Evolutionary conservation across 2,797 vertebrate species (phyloP), one percentile per base, ranked within the genome.

Genomic region (Coracias cyanogaster): DNA sequence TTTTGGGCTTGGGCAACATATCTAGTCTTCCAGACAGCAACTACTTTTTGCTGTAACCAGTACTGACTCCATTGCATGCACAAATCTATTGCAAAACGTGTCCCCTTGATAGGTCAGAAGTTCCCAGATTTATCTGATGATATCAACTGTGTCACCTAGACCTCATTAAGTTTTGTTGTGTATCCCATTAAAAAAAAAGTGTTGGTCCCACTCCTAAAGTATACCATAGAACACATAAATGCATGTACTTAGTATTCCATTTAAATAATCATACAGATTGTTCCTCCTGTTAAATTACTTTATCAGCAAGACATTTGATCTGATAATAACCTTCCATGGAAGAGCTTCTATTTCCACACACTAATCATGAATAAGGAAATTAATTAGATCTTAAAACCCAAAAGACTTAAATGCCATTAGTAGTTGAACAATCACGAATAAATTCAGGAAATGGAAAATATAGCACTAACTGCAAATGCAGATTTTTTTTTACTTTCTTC

Each of bases 241-340:
- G 72, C 26, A 65, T 28, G 48, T 84, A 84, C 51, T 92, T 73
- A 28, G 18, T 62, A 62, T 85, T 70, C 70, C 7, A 85, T 94
- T 89, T 94, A 82, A 71, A 73, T 82, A 86, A 74, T 76, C 37
- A 58, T 31, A 62, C 12, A 71, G 62, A 25, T 61, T 84, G 90
- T 67, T 80, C 21, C 28, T 91, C 70, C 61, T 66, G 54, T 6
- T 58, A 89, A 93, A 82, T 82, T 46, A 86, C 14, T 54, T 86
- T 28, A 86, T 67, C 89, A 80, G 48, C 70, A 92, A 61, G 71
- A 67, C 55, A 90, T 95, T 88, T 86, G 51, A 77, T 83, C 93
- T 93, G 45, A 69, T 58, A 88, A 77, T 55, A 76, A 74, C 18
- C 18, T 83, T 76, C 55, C 39, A 79, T 4, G 18, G 35, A 80